phyloP scores from a whole-genome alignment of 2,888 invertebrate species.

The Microctonus aethiopoides region DNA sequence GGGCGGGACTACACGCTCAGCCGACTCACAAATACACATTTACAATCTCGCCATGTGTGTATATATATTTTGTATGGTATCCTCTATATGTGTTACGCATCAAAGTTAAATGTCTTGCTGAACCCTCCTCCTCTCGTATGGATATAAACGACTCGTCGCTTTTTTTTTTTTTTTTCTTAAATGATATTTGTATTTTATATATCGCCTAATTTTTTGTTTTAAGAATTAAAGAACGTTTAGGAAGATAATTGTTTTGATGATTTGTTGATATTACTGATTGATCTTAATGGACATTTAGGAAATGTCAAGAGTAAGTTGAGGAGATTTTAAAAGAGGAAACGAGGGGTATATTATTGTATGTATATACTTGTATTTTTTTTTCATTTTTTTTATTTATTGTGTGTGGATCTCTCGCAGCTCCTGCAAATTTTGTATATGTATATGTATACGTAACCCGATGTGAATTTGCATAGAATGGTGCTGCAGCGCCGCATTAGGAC shows the following conservation, averaged over 20 bases:
- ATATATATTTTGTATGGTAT: constrained; percentile 9
- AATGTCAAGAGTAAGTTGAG: neutral
- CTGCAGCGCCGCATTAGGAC: constrained; percentile 41
- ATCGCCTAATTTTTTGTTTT: no score
- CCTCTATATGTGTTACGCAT: neutral
- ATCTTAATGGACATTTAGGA: neutral
- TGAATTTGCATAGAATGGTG: constrained; percentile 46
- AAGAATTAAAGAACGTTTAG: no score
- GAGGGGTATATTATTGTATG: neutral
- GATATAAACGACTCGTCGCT: neutral
- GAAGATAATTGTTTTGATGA: neutral
- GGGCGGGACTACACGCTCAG: constrained; percentile 65
- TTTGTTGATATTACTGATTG: neutral
- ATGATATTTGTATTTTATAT: no score
- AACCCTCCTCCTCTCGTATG: neutral
- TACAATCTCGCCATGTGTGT: neutral
- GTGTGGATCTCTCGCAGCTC: constrained; percentile 31
- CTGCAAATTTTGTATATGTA: constrained; percentile 36
- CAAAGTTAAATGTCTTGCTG: constrained; percentile 3
- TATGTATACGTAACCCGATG: constrained; percentile 13
- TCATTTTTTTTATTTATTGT: constrained; percentile 3
- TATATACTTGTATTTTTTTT: neutral
- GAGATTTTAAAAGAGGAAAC: neutral
- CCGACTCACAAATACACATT: constrained; percentile 42
- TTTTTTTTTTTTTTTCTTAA: neutral